These are phyloP conservation scores for Apamea sordens DNA, from an alignment of 2,888 invertebrate species.

Conservation along the genomic window DNA sequence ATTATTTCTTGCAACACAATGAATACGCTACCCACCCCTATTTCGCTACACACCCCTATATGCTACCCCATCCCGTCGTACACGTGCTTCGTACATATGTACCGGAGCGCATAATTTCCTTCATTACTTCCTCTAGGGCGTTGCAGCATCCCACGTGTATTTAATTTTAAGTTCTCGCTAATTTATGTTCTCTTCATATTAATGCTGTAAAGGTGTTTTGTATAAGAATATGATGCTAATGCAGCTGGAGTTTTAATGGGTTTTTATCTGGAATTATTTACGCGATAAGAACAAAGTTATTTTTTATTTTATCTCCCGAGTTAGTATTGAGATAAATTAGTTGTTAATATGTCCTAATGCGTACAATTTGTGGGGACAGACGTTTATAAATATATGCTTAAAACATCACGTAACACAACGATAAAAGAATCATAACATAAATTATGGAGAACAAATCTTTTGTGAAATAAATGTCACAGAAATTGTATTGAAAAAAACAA, in stretches of 20 bases:
- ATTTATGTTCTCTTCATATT: conserved; percentile 34
- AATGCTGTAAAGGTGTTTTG: conserved; percentile 7
- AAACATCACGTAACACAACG: not conserved
- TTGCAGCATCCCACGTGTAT: conserved; percentile 35
- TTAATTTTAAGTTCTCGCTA: conserved; percentile 48
- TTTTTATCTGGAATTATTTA: not conserved
- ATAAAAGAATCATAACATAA: not conserved
- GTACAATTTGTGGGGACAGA: not conserved
- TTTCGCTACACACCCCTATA: not conserved
- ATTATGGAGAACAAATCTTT: not conserved
- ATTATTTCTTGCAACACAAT: conserved; percentile 4
- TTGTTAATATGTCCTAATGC: no score
- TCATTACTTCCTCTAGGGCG: conserved; percentile 52
- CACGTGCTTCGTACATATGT: conserved; percentile 26
- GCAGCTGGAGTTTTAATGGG: not conserved
- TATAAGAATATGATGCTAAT: conserved; percentile 14
- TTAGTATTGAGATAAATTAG: not conserved
- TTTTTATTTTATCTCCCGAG: not conserved
- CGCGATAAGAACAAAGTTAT: not conserved
- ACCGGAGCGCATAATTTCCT: conserved; percentile 63
- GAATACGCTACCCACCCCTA: not conserved
- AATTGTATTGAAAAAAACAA: not conserved
- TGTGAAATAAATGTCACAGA: not conserved
- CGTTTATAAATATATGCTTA: not conserved
- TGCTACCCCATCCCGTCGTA: not conserved